Evolutionary conservation across 2,888 invertebrate species (phyloP).

Genomic region (Drosophila dives): DNA sequence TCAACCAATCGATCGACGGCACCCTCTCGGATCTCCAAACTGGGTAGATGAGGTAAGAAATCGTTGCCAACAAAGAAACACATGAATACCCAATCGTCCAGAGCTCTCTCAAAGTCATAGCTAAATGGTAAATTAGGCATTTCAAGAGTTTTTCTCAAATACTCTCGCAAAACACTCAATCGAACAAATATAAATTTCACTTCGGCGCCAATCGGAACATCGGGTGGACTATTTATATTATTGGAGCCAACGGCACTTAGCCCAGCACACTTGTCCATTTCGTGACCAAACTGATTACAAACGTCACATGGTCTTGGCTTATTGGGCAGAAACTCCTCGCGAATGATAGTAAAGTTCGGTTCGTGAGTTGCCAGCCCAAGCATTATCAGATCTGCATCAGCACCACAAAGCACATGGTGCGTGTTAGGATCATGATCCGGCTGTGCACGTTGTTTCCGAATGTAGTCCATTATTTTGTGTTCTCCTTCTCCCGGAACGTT

Average conservation of each 20-base stretch:
- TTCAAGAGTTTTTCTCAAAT: slow-evolving; percentile 93
- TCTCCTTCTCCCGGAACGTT: slow-evolving; percentile 99
- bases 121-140: slow-evolving; percentile 97
- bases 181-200: slow-evolving; percentile 96
- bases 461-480: slow-evolving; percentile 99
- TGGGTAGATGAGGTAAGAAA: slow-evolving; percentile 98
- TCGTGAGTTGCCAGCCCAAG: slow-evolving; percentile 99
- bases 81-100: slow-evolving; percentile 99
- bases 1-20: slow-evolving; percentile 97
- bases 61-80: slow-evolving; percentile 99
- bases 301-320: slow-evolving; percentile 98
- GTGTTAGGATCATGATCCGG: slow-evolving; percentile 99
- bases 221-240: slow-evolving; percentile 83
- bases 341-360: slow-evolving; percentile 98
- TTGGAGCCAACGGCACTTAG: slow-evolving; percentile 87
- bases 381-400: slow-evolving; percentile 99
- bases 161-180: slow-evolving; percentile 96
- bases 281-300: slow-evolving; percentile 96
- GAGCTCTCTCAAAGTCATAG: slow-evolving; percentile 96
- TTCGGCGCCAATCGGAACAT: slow-evolving; percentile 89
- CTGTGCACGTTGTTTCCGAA: slow-evolving; percentile 96
- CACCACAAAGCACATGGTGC: slow-evolving; percentile 98
- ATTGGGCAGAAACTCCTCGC: slow-evolving; percentile 99
- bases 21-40: slow-evolving; percentile 97
- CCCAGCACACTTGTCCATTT: slow-evolving; percentile 96